Conservation (phyloP, 1,140 invertebrate species). For the Diuraphis noxia region DNA sequence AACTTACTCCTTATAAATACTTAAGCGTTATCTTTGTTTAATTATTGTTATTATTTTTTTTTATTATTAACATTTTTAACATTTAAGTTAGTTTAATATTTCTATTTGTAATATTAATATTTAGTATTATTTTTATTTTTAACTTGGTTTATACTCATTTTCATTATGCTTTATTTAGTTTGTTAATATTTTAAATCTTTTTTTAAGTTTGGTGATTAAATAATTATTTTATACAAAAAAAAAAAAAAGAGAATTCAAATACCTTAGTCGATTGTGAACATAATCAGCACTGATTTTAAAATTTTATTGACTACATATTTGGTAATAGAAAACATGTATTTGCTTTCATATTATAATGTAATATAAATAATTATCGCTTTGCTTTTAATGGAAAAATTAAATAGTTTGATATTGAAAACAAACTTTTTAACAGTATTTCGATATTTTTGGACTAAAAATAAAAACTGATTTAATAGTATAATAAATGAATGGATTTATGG, state of each 20-base stretch:
- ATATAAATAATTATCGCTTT: neutral
- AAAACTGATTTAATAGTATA: neutral
- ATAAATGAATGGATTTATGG: constrained; percentile 5
- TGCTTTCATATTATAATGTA: neutral
- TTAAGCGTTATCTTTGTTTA: neutral
- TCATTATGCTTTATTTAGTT: neutral
- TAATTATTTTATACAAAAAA: neutral
- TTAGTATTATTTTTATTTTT: neutral
- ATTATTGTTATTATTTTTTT: neutral
- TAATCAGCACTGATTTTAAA: neutral
- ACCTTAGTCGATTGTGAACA: neutral
- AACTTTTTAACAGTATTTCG: neutral
- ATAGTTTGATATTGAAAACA: neutral
- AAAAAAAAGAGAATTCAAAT: neutral
- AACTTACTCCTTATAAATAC: neutral
- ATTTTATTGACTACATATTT: neutral
- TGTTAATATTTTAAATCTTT: neutral
- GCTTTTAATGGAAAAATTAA: neutral
- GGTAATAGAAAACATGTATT: neutral
- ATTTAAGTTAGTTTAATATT: neutral
- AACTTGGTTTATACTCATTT: neutral
- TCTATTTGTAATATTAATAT: neutral
- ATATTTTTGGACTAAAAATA: neutral
- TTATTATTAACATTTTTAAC: too few relatives aligned
- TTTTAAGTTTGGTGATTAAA: neutral